These are phyloP conservation scores for Callorhinus ursinus DNA, from an alignment of 2,113 vertebrate genomes.

Conservation along the genomic window DNA sequence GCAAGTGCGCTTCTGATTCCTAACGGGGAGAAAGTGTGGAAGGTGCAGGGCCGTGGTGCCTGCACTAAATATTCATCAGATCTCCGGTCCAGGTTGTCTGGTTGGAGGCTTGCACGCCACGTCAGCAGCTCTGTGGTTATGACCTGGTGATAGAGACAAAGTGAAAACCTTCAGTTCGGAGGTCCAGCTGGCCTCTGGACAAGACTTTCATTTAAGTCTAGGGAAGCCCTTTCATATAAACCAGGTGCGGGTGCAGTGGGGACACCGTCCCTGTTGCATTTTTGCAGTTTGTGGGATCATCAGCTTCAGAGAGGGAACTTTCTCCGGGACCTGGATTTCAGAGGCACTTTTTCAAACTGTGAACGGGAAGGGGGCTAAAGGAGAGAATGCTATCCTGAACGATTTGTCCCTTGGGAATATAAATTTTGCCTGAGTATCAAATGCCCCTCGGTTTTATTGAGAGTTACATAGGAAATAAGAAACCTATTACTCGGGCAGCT, in stretches of 20 bases:
- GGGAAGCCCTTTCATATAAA: background rate
- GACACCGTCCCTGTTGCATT: background rate
- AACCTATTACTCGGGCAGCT: background rate
- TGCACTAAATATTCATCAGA: background rate
- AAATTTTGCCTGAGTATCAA: background rate
- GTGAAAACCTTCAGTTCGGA: background rate
- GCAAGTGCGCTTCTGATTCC: background rate
- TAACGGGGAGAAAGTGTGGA: background rate
- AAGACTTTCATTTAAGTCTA: background rate
- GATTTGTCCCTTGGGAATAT: background rate
- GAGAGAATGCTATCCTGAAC: background rate
- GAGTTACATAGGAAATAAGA: background rate
- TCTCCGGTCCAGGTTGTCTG: background rate
- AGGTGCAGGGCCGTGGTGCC: background rate
- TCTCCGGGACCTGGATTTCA: background rate
- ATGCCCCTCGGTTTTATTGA: background rate
- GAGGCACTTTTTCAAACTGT: background rate
- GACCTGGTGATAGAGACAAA: background rate
- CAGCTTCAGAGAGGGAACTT: background rate
- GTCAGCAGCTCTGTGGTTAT: background rate
- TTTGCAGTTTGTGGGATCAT: background rate
- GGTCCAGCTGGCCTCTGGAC: background rate
- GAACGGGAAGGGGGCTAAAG: background rate
- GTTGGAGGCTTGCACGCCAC: background rate
- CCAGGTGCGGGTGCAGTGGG: background rate